Conservation (phyloP, 2,797 vertebrate genomes). For the Falco peregrinus region DNA sequence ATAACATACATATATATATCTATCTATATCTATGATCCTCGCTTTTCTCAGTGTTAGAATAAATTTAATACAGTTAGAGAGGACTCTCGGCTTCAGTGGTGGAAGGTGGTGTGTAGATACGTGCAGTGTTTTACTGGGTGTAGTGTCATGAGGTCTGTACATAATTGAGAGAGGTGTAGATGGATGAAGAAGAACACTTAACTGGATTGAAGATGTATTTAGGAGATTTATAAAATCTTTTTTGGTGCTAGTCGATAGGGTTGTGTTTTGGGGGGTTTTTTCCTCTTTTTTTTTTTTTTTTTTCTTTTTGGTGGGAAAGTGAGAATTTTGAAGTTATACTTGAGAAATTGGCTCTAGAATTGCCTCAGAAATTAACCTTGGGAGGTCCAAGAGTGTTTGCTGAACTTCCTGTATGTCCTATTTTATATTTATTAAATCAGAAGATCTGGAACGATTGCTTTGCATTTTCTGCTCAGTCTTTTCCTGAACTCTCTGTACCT, state of each 20-base stretch:
- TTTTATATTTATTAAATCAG: neutral
- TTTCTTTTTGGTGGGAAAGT: neutral
- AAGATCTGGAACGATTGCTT: neutral
- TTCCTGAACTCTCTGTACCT: neutral
- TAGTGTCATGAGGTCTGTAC: neutral
- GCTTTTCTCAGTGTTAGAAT: accelerated
- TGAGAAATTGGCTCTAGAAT: neutral
- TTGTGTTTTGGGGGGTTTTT: too few relatives aligned
- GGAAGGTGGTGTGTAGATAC: neutral
- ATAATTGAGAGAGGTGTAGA: neutral
- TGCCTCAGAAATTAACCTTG: neutral
- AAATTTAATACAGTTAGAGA: neutral
- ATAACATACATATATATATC: accelerated
- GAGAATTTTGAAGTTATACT: neutral
- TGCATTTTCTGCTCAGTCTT: neutral
- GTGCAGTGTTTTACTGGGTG: neutral
- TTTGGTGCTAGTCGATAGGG: slow-evolving; percentile 24
- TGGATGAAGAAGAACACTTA: neutral
- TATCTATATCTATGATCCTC: neutral
- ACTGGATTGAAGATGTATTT: neutral
- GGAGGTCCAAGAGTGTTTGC: neutral
- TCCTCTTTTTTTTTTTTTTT: accelerated
- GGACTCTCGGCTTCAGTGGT: neutral
- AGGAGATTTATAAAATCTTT: neutral
- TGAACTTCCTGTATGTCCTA: neutral